Evolutionary conservation across 2,113 vertebrate genomes (phyloP).

Genomic region (Taxidea taxus): DNA sequence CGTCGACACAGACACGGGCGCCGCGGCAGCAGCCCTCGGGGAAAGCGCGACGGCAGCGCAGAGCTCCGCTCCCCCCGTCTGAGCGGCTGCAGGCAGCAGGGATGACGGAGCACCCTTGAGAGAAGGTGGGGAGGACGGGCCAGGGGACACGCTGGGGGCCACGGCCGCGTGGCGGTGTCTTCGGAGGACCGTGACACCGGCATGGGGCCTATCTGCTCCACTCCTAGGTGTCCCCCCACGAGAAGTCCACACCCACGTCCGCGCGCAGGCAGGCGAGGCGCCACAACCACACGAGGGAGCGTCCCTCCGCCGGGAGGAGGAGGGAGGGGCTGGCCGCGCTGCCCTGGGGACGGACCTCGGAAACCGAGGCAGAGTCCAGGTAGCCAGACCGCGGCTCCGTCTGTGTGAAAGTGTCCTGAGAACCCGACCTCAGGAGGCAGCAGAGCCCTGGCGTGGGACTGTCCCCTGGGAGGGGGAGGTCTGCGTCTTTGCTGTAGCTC

Average conservation of each 20-base stretch:
- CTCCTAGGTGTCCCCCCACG: rapidly evolving
- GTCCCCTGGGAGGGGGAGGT: too few species aligned
- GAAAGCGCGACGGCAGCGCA: not conserved
- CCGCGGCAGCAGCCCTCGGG: rapidly evolving
- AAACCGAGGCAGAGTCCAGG: rapidly evolving
- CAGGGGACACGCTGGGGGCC: not conserved
- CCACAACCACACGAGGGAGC: rapidly evolving
- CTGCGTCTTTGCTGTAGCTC: rapidly evolving
- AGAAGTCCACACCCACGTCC: rapidly evolving
- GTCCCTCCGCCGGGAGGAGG: rapidly evolving
- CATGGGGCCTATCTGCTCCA: rapidly evolving
- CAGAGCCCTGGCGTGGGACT: not conserved
- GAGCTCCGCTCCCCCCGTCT: rapidly evolving
- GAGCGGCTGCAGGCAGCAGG: not conserved
- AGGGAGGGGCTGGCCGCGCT: rapidly evolving
- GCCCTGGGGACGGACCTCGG: not conserved
- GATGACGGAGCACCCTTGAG: rapidly evolving
- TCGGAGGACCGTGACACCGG: too few species aligned
- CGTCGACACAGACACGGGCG: rapidly evolving
- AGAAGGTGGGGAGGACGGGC: not conserved
- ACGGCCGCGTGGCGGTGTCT: not conserved
- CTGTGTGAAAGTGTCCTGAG: not conserved
- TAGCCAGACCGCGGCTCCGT: rapidly evolving
- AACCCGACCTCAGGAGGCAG: not conserved
- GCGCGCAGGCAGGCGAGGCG: rapidly evolving